Percentiles rank a stretch among this genome's conserved stretches.
These are phyloP conservation scores for Drosophila rellima DNA, from an alignment of 2,888 invertebrate species.

Conservation along the genomic window DNA sequence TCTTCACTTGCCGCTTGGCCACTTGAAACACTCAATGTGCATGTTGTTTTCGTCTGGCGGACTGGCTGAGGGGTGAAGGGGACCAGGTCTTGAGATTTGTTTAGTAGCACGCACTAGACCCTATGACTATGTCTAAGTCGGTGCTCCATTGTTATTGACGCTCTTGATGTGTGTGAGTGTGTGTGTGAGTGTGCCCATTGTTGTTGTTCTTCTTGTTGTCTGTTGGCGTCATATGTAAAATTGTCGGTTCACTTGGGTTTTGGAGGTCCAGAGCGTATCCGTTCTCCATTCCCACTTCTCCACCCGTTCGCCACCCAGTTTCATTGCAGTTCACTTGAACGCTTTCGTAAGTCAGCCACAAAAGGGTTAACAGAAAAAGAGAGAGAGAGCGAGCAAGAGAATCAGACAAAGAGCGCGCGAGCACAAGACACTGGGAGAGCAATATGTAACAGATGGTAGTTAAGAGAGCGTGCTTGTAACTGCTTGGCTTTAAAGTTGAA, in stretches of 20 bases:
- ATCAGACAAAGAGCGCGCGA: slow-evolving; percentile 5
- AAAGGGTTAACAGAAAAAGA: slow-evolving; percentile 52
- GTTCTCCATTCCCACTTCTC: neutral
- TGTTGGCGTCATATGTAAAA: slow-evolving; percentile 66
- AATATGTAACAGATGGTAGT: slow-evolving; percentile 42
- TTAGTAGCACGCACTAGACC: slow-evolving; percentile 71
- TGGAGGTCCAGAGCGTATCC: slow-evolving; percentile 51
- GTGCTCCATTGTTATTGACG: slow-evolving; percentile 61
- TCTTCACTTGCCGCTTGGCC: slow-evolving; percentile 63
- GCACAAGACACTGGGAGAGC: neutral
- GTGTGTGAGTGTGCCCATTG: slow-evolving; percentile 16
- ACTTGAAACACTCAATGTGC: slow-evolving; percentile 70
- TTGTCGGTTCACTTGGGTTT: slow-evolving; percentile 48
- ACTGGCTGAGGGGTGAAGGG: slow-evolving; percentile 2
- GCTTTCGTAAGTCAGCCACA: slow-evolving; percentile 70
- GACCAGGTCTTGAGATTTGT: slow-evolving; percentile 34
- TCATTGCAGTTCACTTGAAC: slow-evolving; percentile 63
- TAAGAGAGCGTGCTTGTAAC: slow-evolving; percentile 50
- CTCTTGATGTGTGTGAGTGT: slow-evolving; percentile 37
- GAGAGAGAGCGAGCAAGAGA: slow-evolving; percentile 1
- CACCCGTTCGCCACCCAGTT: slow-evolving; percentile 11
- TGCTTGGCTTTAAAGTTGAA: slow-evolving; percentile 30
- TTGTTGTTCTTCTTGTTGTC: slow-evolving; percentile 41
- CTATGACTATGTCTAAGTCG: slow-evolving; percentile 51
- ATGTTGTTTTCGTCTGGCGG: slow-evolving; percentile 45